phyloP scores from a whole-genome alignment of 2,797 vertebrate genomes.

The Rhinophrynus dorsalis region DNA sequence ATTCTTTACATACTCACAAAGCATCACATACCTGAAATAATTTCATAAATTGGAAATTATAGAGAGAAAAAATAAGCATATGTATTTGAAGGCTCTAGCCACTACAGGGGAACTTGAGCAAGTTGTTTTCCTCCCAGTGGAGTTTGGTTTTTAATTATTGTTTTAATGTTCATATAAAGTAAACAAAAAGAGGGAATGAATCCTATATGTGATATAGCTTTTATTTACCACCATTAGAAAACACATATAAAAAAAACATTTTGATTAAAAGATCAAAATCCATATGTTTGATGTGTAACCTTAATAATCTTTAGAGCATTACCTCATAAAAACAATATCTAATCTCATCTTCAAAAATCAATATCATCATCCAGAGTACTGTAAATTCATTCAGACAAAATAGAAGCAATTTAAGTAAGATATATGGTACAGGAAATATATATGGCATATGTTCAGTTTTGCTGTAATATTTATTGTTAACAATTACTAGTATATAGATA shows the following conservation, averaged over 20 bases:
- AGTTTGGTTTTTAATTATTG: no score
- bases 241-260: background rate
- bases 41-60: no score
- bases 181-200: no score
- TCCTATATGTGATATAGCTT: no score
- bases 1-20: no score
- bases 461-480: background rate
- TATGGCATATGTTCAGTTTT: background rate
- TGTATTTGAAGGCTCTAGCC: no score
- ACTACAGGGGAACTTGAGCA: no score
- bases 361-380: conserved; percentile 20
- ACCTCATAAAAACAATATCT: conserved; percentile 3
- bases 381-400: conserved; percentile 5
- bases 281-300: background rate
- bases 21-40: no score
- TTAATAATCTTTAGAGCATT: background rate
- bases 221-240: background rate
- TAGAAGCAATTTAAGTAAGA: conserved; percentile 5
- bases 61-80: no score
- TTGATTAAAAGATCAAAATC: background rate
- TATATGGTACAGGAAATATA: background rate
- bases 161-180: no score
- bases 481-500: no score
- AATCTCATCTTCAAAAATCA: conserved; percentile 17
- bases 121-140: no score